Evolutionary conservation across 2,113 vertebrate genomes (phyloP), one percentile per base, ranked within the genome.

Genomic region (Crotalus helleri): DNA sequence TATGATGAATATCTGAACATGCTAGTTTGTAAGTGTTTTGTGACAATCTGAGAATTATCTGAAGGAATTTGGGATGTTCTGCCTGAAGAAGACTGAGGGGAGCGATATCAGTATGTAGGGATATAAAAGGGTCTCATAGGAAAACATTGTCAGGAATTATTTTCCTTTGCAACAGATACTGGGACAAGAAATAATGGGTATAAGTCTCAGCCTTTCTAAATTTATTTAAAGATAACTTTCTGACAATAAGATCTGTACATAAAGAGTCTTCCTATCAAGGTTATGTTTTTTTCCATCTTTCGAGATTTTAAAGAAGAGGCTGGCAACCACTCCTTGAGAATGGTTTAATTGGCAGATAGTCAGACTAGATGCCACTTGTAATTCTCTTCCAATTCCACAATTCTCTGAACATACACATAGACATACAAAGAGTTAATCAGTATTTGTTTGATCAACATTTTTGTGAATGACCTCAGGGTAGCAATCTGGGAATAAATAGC

Each of bases 401-500:
- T 81, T 81, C 33, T 81, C 69, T 81, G 33, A 74, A 33, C 69
- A 33, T 33, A 74, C n/a, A 74, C 12, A 33, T n/a, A 74, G 17
- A 19, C 69, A 74, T 39, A 39, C 69, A 74, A 17, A n/a, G 69
- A 33, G 33, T 15, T 81, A 81, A 39, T 81, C n/a, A 81, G 69
- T 39, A 39, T 61, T 94, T 95, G 85, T 86, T 92, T 96, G 95
- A 96, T 95, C 95, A 94, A 90, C 92, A 10, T 54, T 94, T 95
- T 90, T 95, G 15, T 39, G 21, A 46, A 24, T 86, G 44, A 93
- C 26, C 55, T 53, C 46, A 53, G 8, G 26, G 39, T 12, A 44
- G 13, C 5, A 2, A 17, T 46, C 51, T 81, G 51, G 15, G 15
- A 89, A n/a, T 89, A 89, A 88, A 39, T 51, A 86, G 29, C 46